These are phyloP conservation scores for Tipula vernalis DNA, from an alignment of 2,888 invertebrate species.

Conservation along the genomic window DNA sequence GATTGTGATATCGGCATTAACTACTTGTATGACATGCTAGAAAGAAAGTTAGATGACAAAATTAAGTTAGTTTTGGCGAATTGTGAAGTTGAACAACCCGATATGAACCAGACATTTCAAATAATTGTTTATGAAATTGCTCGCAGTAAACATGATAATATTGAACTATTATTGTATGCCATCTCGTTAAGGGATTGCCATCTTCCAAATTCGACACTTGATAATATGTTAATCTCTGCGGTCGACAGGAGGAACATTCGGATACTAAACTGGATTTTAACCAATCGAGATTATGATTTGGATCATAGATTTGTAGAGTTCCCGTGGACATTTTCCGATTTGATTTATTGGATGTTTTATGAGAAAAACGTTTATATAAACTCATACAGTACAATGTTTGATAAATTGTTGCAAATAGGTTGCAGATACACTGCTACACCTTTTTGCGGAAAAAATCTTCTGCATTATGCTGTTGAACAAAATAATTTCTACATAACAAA, in stretches of 20 bases:
- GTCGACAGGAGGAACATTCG: too few relatives aligned
- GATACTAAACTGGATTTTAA: background rate
- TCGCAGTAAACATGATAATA: background rate
- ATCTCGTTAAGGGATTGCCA: background rate
- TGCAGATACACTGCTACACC: too few relatives aligned
- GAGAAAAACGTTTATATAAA: too few relatives aligned
- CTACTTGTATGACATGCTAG: background rate
- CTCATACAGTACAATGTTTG: background rate
- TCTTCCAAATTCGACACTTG: background rate
- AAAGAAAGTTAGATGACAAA: background rate
- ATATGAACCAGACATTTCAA: background rate
- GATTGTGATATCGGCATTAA: background rate
- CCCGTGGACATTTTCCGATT: too few relatives aligned
- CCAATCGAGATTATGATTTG: background rate
- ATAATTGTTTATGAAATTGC: background rate
- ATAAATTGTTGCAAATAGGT: background rate
- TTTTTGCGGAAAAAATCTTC: background rate
- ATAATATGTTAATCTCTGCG: too few relatives aligned
- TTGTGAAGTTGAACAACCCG: background rate
- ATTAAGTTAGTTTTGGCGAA: background rate
- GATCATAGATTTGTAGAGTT: background rate
- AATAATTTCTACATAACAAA: background rate
- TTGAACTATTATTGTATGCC: background rate
- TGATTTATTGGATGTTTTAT: too few relatives aligned
- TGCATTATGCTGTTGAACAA: background rate